Evolutionary conservation across 53 echinoderm and acorn worm genomes (phyloP), one percentile per base, ranked within the genome.

Genomic region (Henricia sp.): DNA sequence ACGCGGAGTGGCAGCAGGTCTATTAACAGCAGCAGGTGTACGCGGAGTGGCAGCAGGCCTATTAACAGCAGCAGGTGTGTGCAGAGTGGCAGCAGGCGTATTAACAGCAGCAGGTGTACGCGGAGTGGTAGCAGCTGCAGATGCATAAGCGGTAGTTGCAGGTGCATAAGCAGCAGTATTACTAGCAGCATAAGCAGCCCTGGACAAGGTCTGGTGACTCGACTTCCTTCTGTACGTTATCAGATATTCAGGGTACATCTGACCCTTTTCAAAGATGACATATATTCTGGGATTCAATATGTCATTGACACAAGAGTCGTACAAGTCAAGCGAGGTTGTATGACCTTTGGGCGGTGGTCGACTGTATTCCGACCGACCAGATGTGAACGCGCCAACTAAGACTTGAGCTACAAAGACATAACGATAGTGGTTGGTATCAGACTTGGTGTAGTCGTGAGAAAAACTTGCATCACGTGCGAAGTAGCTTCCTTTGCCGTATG

Each of bases 211-310:
- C 37, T 16, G 12, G 65, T 65, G 19, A 1, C 6, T 3, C 12
- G 52, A 52, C 32, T 21, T 42, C 30, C 48, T 32, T 35, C 46
- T 57, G 52, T 83, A 88, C 23, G 35, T 50, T 4, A 88, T 71
- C 24, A 88, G 72, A 51, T 82, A 88, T 44, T 88, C 88, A 24
- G 88, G 88, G 53, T 88, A 88, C 25, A 71, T 52, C 58, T 88
- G 88, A 39, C 6, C 27, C 20, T 72, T 71, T 5, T 88, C 88
- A 82, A 88, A 88, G 48, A 88, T 64, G 16, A 88, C 88, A 83
- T 46, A 88, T 19, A 83, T 88, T 27, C 8, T 50, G 1, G 88
- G 88, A 63, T 88, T 34, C 46, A 3, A 4, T 4, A 30, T 35
- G 16, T 60, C 32, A 24, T 88, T 37, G 4, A 88, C 88, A n/a